Percentiles rank a stretch among this genome's conserved stretches.
Evolutionary conservation across 2,797 vertebrate species (phyloP).

Genomic region (Otolemur crassicaudatus): DNA sequence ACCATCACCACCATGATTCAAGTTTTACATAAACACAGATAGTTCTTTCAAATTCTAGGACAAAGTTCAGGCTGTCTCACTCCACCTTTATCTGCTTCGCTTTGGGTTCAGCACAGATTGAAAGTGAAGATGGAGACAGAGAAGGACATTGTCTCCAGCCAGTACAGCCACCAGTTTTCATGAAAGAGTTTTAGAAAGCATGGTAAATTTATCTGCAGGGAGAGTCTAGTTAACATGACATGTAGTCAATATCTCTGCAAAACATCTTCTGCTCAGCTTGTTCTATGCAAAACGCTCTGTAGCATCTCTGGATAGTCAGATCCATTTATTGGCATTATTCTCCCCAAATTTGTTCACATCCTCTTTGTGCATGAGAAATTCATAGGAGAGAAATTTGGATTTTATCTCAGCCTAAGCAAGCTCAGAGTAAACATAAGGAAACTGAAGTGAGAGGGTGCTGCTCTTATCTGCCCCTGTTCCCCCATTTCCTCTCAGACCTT

Average conservation of each 20-base stretch:
- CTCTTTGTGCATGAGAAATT: background rate
- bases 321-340: constrained; percentile 42
- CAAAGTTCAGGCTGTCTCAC: background rate
- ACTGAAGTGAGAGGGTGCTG: background rate
- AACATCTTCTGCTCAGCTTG: background rate
- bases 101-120: background rate
- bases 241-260: background rate
- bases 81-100: background rate
- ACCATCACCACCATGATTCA: background rate
- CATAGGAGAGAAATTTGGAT: background rate
- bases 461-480: background rate
- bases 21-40: background rate
- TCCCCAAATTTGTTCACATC: constrained; percentile 7
- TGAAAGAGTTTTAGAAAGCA: background rate
- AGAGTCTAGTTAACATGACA: background rate
- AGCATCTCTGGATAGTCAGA: constrained; percentile 25
- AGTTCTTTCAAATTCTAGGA: background rate
- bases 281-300: constrained; percentile 16
- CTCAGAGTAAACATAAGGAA: background rate
- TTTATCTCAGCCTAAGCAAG: background rate
- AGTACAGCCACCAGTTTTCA: background rate
- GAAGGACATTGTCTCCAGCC: background rate
- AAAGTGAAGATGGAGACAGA: background rate
- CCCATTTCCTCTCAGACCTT: background rate
- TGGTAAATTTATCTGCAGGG: background rate